Base-by-base conservation (phyloP, 1,140 invertebrate species). In the Lysiphlebus fabarum region DNA sequence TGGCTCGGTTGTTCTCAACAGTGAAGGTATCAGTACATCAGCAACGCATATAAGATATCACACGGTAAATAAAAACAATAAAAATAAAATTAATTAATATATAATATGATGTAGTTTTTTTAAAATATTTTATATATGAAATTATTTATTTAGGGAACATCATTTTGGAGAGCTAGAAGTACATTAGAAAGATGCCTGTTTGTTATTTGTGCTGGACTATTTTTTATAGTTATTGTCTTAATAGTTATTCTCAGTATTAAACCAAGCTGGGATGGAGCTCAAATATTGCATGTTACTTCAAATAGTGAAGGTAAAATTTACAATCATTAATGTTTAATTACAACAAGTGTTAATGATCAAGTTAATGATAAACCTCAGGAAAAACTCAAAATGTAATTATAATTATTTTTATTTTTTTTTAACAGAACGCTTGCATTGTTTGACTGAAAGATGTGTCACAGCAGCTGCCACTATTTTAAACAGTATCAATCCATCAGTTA, bases 391-490 rank as follows among this genome's bases (percentile, higher is more conserved):
- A 41, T 2, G 9, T 33, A 34, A 56, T 43, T 54, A 56, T 36
- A 9, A 10, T 38, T 51, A 62, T 49, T 54, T 45, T 34, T 36
- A 41, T 47, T 45, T 59, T 64, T 3, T 63, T 53, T 65, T 61
- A 36, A 40, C 59, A 79, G 78, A 76, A 49, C 65, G 65, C 12
- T 64, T 75, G 17, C 81, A 83, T 49, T 96, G 93, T 72, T 76
- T 95, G 8, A 90, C 89, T 9, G 83, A 90, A 58, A 86, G 87
- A 6, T 96, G 94, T 70, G 88, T 97, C 6, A 90, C 87, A 55
- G 91, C 92, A 0, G 88, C 94, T 0, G 91, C 90, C 45, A 85
- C 89, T 55, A 88, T 98, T 41, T 82, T 96, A 42, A 86, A 88
- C 59, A 89, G 90, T 1, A 89, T 98, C 76, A 91, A 98, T 72